Evolutionary conservation across 1,140 invertebrate species (phyloP).

Genomic region (Argopecten irradians): DNA sequence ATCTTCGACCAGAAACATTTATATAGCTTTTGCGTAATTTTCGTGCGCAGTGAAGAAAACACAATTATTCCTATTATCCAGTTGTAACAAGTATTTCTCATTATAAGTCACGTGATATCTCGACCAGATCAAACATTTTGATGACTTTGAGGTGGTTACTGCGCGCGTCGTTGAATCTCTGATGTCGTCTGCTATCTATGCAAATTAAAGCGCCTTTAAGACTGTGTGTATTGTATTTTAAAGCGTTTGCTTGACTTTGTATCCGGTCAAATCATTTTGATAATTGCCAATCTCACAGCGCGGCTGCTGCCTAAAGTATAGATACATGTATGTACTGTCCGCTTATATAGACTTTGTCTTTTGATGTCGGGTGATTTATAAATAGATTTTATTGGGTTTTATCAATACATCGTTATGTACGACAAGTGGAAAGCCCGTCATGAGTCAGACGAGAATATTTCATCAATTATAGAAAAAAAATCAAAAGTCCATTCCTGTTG

Average conservation of each 20-base stretch:
- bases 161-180: constrained; percentile 13
- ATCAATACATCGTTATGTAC: constrained; percentile 22
- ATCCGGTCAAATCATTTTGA: constrained; percentile 21
- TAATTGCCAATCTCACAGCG: constrained; percentile 20
- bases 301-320: constrained; percentile 1
- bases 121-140: constrained; percentile 16
- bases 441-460: constrained; percentile 11
- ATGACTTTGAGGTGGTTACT: constrained; percentile 8
- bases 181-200: constrained; percentile 20
- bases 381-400: neutral
- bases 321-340: neutral
- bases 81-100: constrained; percentile 10
- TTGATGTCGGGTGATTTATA: neutral
- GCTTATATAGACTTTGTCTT: neutral
- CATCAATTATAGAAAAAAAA: neutral
- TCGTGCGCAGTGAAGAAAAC: constrained; percentile 13
- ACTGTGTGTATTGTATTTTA: constrained; percentile 19
- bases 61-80: constrained; percentile 18
- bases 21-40: constrained; percentile 23
- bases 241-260: constrained; percentile 14
- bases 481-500: constrained; percentile 6
- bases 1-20: constrained; percentile 10
- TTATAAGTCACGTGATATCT: neutral
- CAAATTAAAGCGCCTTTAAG: constrained; percentile 11
- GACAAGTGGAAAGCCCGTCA: neutral